Evolutionary conservation across 2,888 invertebrate genomes (phyloP), one percentile per base, ranked within the genome.

Genomic region (Phengaris arion): DNA sequence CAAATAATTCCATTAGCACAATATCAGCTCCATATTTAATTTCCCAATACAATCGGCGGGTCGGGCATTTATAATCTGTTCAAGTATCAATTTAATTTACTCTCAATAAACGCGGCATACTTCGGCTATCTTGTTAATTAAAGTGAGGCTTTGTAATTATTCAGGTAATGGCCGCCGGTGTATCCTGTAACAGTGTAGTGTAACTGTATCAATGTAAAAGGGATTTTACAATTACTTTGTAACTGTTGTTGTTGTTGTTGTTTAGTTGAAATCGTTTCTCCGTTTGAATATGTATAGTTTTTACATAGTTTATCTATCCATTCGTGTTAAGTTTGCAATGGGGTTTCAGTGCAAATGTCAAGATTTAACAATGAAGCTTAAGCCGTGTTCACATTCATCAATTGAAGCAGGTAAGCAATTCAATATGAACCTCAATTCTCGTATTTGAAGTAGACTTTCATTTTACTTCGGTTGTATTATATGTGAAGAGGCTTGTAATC

Each of bases 91-190:
- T 72, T 72, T 70, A 70, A 70, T 51, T 52, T 72, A 72, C 54
- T 54, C 70, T 54, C 52, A 72, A 54, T 72, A 72, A 52, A 54
- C 72, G 52, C 52, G 35, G 54, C 52, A 15, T 51, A 70, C 70
- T 72, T 72, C 54, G 51, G 52, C 54, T 72, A 72, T 72, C 72
- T 70, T 12, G 72, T 72, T 72, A 72, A 72, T 72, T 72, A 72
- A 72, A 13, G 10, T 13, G 13, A 52, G 54, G n/a, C 72, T 52
- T 72, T 72, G 72, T 52, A 72, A 72, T 72, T 72, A 72, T 72
- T 54, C 22, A 35, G 22, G 54, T 72, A 72, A 72, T 72, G 35
- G 54, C 10, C 54, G 35, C 52, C 72, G 54, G 10, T 4, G 68
- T 22, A 51, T 12, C 70, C 15, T 64, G 59, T 64, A 57, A 57